Evolutionary conservation across 2,113 vertebrate genomes (phyloP), one percentile per base, ranked within the genome.

Genomic region (Gracilinanus agilis): DNA sequence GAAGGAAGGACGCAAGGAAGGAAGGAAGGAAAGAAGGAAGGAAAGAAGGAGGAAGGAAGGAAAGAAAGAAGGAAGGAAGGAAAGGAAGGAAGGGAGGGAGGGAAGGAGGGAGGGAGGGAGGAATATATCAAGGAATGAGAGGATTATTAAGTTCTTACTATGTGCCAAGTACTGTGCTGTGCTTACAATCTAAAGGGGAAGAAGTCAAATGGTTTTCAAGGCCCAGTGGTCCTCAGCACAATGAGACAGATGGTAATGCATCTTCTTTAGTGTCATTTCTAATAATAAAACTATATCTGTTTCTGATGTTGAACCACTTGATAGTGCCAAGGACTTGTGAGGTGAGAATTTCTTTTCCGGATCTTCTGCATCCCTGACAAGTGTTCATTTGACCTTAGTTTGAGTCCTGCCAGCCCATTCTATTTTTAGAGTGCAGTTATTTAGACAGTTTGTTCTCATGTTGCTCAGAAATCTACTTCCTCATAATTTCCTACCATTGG

Each of bases 11-110:
- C n/a, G n/a, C n/a, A n/a, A n/a, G n/a, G n/a, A n/a, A n/a, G n/a
- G 3, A 16, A 27, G 29, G 12, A 55, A 55, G 25, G 27, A 27
- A 29, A 8, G 9, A 27, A 12, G 7, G 10, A 12, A 16, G 3
- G 12, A 16, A 13, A 29, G 3, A 34, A 16, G 3, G 12, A 13
- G 16, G 1, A 0, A 34, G 10, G 61, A 4, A 16, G 13, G 3
- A 11, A n/a, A 61, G 29, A 3, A 13, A 16, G 61, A 29, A 16
- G 19, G 13, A 0, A 1, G n/a, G 6, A 4, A 1, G 25, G 5
- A 25, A 25, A 5, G 55, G 9, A 5, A 56, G 24, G 25, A 24
- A 56, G 55, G 24, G 55, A 56, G 24, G 4, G 24, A 25, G 24
- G 23, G 11, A n/a, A 19, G 4, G 13, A 16, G 10, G 9, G 9